Percentiles rank a stretch among this genome's conserved stretches.
Evolutionary conservation across 1,140 invertebrate genomes (phyloP).

Genomic region (Daktulosphaira vitifoliae): DNA sequence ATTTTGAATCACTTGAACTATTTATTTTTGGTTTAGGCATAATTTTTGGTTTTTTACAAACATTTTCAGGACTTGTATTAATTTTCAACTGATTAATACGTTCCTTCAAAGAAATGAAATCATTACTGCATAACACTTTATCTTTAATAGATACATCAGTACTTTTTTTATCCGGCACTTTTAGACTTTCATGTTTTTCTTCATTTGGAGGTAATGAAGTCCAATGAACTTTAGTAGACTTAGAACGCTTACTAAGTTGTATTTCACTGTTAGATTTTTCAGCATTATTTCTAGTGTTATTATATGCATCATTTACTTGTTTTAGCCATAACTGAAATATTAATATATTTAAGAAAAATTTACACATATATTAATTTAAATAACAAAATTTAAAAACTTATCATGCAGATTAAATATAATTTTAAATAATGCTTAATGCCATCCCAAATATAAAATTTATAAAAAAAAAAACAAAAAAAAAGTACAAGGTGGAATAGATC

Average conservation of each 20-base stretch:
- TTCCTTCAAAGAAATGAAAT: conserved; percentile 34
- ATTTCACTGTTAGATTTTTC: conserved; percentile 36
- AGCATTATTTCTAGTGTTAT: conserved; percentile 33
- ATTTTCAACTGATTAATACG: conserved; percentile 34
- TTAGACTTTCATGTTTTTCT: conserved; percentile 7
- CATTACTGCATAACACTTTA: conserved; percentile 5
- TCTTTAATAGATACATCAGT: conserved; percentile 21
- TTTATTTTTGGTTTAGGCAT: conserved; percentile 40
- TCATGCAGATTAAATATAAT: too few relatives aligned
- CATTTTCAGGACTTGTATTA: conserved; percentile 36
- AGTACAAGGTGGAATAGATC: too few relatives aligned
- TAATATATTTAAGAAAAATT: too few relatives aligned
- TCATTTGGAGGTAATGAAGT: conserved; percentile 24
- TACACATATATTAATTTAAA: too few relatives aligned
- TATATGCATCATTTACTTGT: conserved; percentile 40
- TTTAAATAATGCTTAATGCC: too few relatives aligned
- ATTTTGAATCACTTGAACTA: not conserved
- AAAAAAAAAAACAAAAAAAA: too few relatives aligned
- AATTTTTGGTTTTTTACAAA: conserved; percentile 41
- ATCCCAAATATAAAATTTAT: too few relatives aligned
- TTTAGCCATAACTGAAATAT: conserved; percentile 56
- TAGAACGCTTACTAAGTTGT: conserved; percentile 33
- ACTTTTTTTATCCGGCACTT: not conserved
- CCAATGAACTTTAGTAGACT: conserved; percentile 28
- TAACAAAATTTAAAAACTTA: too few relatives aligned